phyloP scores from a whole-genome alignment of 2,113 vertebrate species.

The Plecotus auritus region DNA sequence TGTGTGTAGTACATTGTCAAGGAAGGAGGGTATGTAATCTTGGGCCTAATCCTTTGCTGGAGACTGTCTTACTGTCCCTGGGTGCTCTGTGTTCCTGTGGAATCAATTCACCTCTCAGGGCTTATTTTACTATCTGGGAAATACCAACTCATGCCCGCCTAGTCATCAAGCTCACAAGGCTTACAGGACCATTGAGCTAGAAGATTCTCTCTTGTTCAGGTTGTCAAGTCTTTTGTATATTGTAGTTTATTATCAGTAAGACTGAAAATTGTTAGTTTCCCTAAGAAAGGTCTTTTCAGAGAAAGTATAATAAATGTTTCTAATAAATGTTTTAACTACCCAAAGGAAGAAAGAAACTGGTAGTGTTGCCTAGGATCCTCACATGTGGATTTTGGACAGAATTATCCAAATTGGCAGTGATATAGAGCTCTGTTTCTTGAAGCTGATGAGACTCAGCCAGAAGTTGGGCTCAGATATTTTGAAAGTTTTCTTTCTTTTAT shows the following conservation, averaged over 20 bases:
- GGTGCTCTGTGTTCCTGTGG: background rate
- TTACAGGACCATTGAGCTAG: background rate
- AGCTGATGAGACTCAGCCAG: background rate
- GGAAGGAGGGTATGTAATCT: background rate
- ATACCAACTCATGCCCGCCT: background rate
- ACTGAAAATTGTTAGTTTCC: background rate
- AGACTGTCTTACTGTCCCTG: background rate
- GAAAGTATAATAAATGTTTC: background rate
- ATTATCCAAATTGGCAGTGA: background rate
- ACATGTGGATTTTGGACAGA: background rate
- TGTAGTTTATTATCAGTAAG: background rate
- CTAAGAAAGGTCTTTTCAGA: background rate
- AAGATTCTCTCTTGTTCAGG: background rate
- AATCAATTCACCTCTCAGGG: background rate
- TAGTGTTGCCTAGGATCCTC: background rate
- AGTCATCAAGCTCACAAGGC: background rate
- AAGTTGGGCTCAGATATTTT: background rate
- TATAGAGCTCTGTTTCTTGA: background rate
- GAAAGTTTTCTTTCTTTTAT: slow-evolving; percentile 9
- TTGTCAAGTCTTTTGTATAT: background rate
- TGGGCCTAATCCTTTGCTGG: background rate
- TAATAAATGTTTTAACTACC: slow-evolving; percentile 5
- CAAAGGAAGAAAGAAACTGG: slow-evolving; percentile 12
- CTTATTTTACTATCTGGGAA: background rate
- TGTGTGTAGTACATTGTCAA: background rate